phyloP scores from a whole-genome alignment of 2,888 invertebrate species.

The Limnephilus marmoratus region DNA sequence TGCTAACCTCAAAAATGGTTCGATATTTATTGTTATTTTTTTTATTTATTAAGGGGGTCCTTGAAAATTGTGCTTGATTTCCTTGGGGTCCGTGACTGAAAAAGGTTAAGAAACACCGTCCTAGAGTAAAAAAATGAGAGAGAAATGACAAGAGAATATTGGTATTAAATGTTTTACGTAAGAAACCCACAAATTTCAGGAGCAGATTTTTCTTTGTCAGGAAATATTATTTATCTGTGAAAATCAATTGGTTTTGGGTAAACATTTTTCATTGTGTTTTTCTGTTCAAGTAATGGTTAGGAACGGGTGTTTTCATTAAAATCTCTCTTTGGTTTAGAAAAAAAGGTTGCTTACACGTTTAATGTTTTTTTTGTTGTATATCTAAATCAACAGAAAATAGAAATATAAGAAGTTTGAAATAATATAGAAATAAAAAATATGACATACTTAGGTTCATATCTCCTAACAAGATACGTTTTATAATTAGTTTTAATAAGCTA shows the following conservation, averaged over 20 bases:
- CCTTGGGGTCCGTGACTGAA: no score
- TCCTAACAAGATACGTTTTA: no score
- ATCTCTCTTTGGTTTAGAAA: background rate
- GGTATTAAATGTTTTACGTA: background rate
- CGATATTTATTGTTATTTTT: no score
- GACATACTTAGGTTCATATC: no score
- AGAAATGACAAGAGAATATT: background rate
- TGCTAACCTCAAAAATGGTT: no score
- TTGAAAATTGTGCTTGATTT: no score
- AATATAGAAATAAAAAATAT: no score
- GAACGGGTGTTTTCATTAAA: background rate
- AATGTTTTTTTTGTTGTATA: background rate
- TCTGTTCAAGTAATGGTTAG: background rate
- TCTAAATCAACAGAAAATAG: background rate
- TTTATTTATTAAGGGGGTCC: no score
- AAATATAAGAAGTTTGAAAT: no score
- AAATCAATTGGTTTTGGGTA: background rate
- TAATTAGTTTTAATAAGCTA: no score
- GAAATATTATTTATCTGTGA: background rate
- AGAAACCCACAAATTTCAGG: background rate
- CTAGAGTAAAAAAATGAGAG: background rate
- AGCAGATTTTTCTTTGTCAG: background rate
- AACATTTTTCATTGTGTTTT: background rate
- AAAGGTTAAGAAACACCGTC: no score
- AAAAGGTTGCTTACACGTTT: background rate